These are phyloP conservation scores for Sylvilagus floridanus DNA, from an alignment of 2,797 vertebrate species.

Conservation along the genomic window DNA sequence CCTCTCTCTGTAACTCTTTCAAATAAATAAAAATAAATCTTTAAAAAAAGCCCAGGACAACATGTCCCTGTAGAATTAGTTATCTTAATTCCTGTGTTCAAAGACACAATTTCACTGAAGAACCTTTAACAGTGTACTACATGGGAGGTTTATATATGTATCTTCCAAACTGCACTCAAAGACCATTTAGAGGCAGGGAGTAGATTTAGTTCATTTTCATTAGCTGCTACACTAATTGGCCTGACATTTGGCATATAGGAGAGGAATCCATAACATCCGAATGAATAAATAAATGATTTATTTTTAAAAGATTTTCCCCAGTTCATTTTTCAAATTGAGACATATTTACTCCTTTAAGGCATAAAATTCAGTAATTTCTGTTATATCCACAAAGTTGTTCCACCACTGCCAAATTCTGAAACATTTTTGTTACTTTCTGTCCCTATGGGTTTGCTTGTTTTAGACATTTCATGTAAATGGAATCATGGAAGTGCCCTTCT, in stretches of 20 bases:
- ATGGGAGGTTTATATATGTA: neutral
- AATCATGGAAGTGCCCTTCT: conserved; percentile 14
- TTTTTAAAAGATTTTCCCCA: neutral
- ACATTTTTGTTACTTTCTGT: conserved; percentile 40
- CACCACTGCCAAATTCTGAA: conserved; percentile 3
- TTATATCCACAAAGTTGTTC: neutral
- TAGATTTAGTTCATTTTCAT: conserved; percentile 34
- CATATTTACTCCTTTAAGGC: neutral
- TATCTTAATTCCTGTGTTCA: conserved; percentile 7
- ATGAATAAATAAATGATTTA: neutral
- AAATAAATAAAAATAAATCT: no score
- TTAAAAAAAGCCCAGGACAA: neutral
- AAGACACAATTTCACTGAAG: neutral
- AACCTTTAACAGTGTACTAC: conserved; percentile 15
- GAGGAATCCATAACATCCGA: neutral
- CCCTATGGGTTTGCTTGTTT: neutral
- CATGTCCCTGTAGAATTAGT: neutral
- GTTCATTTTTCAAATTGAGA: neutral
- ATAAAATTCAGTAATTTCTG: neutral
- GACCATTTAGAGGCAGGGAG: neutral
- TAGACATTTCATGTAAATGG: conserved; percentile 18
- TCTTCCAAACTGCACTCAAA: neutral
- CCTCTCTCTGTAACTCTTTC: no score
- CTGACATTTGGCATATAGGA: neutral
- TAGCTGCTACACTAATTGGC: neutral